Evolutionary conservation across 2,797 vertebrate species (phyloP), one percentile per base, ranked within the genome.

Genomic region (Spinibarbus caldwelli): DNA sequence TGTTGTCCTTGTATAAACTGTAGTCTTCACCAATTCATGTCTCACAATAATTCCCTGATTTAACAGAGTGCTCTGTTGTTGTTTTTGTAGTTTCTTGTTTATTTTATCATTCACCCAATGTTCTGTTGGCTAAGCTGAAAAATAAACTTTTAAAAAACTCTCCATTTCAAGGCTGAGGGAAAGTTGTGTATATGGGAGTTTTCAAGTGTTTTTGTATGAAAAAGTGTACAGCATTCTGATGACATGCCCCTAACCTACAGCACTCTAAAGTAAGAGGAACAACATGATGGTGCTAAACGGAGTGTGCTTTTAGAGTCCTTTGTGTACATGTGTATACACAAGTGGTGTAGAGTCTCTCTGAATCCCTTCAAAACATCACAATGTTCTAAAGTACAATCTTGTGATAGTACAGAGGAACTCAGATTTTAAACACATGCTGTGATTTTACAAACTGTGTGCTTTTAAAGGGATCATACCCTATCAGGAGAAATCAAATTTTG

Each of bases 171-270:
- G 68, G 52, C 52, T 72, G 12, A 80, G 7, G 17, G 49, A 82
- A 82, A 71, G 36, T 71, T 57, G 36, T 57, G 34, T 38, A n/a
- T 64, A 49, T 80, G 86, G 86, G 87, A 88, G 88, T 88, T 89
- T 86, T 87, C 88, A 81, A 86, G 76, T 85, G 29, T 90, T 90
- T 90, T 86, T 87, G 88, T 38, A 67, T 45, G 62, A 47, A 52
- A 80, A 47, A 36, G n/a, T 43, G 17, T 11, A 43, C n/a, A 4
- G 54, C 54, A n/a, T 83, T 75, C 38, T 15, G 38, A 72, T 72
- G 68, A 72, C 26, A 57, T 82, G 52, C 80, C n/a, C 45, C 12
- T 43, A 72, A 43, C 49, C 67, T 57, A 29, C 38, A 41, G 38
- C 29, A 34, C 38, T 47, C 29, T 62, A 41, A 54, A 49, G 57